phyloP scores from a whole-genome alignment of 1,140 invertebrate species.

The Tribolium madens region DNA sequence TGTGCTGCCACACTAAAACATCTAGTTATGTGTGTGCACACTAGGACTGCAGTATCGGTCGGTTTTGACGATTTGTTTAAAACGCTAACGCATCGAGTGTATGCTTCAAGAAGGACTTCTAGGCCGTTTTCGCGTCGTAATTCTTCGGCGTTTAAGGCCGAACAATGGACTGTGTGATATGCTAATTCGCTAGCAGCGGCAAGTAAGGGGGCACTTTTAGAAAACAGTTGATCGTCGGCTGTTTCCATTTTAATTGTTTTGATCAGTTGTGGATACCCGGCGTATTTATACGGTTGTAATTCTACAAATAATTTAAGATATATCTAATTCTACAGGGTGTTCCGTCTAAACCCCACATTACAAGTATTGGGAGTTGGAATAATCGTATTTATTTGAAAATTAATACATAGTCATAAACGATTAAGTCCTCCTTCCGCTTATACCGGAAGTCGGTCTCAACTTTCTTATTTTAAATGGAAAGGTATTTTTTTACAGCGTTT shows the following conservation, averaged over 20 bases:
- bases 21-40: slow-evolving; percentile 91
- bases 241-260: slow-evolving; percentile 96
- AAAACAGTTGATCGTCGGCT: slow-evolving; percentile 93
- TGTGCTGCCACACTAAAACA: slow-evolving; percentile 96
- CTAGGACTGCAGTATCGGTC: slow-evolving; percentile 88
- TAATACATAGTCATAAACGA: too few species aligned
- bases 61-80: slow-evolving; percentile 83
- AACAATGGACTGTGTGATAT: slow-evolving; percentile 97
- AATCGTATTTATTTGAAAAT: too few species aligned
- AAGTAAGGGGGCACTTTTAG: slow-evolving; percentile 86
- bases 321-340: too few species aligned
- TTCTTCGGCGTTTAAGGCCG: slow-evolving; percentile 97
- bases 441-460: too few species aligned
- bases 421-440: too few species aligned
- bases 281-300: slow-evolving; percentile 97
- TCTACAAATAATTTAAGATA: slow-evolving; percentile 71
- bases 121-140: slow-evolving; percentile 93
- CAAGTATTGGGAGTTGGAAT: too few species aligned
- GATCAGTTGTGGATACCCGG: slow-evolving; percentile 97
- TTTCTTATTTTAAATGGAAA: too few species aligned
- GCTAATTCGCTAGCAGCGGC: slow-evolving; percentile 93
- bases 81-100: slow-evolving; percentile 91
- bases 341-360: too few species aligned
- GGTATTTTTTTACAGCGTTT: too few species aligned
- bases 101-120: slow-evolving; percentile 89